phyloP scores from a whole-genome alignment of 2,888 invertebrate species.

The Epinotia demarniana region DNA sequence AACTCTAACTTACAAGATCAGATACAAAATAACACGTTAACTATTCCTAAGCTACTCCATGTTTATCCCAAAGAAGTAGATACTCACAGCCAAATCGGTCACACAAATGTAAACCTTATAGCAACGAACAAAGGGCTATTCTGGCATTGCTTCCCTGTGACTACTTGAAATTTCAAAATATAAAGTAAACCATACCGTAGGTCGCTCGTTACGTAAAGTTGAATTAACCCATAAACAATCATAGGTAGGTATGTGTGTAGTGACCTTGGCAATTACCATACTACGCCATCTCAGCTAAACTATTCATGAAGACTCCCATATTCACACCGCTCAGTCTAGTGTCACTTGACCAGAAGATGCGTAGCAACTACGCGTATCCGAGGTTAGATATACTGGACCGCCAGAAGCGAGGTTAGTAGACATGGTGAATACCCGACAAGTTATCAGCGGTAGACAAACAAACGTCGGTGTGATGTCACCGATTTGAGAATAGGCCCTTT shows the following conservation, averaged over 20 bases:
- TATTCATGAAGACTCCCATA: neutral
- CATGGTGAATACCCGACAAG: neutral
- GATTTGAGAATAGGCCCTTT: slow-evolving; percentile 30
- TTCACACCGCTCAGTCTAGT: neutral
- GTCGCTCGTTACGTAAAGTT: slow-evolving; percentile 29
- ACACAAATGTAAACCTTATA: neutral
- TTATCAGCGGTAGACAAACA: slow-evolving; percentile 34
- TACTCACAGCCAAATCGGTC: no score
- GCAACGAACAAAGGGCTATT: neutral
- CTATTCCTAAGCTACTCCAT: no score
- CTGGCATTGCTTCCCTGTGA: neutral
- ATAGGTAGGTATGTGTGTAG: slow-evolving; percentile 11
- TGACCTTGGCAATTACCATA: slow-evolving; percentile 40
- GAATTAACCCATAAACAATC: slow-evolving; percentile 34
- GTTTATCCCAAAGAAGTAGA: no score
- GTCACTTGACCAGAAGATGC: neutral
- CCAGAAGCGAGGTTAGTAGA: neutral
- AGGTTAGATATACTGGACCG: neutral
- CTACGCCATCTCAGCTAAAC: slow-evolving; percentile 33
- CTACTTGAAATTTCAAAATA: slow-evolving; percentile 7
- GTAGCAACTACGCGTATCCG: neutral
- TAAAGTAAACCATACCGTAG: slow-evolving; percentile 19
- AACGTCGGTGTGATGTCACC: slow-evolving; percentile 34
- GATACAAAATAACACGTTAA: no score
- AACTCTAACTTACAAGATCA: no score